Conservation (phyloP, 2,888 invertebrate species). For the Slavum lentiscoides region DNA sequence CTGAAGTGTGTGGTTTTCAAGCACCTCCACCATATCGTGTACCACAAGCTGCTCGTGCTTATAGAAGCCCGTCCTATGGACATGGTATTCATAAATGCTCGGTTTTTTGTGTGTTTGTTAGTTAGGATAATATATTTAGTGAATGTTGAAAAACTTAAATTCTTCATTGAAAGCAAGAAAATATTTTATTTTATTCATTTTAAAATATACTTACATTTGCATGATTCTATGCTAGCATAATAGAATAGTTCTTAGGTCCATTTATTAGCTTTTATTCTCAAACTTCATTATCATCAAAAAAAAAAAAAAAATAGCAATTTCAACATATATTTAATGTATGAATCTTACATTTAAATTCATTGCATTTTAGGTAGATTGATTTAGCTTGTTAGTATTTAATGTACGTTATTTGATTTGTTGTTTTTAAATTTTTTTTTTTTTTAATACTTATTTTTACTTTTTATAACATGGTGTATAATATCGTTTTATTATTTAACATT, state of each 20-base stretch:
- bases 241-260: background rate
- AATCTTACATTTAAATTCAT: background rate
- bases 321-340: background rate
- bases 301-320: background rate
- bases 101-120: slow-evolving; percentile 45
- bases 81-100: slow-evolving; percentile 47
- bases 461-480: background rate
- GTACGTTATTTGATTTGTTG: background rate
- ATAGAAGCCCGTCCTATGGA: slow-evolving; percentile 50
- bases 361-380: slow-evolving; percentile 13
- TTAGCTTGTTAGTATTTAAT: slow-evolving; percentile 7
- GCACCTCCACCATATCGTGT: slow-evolving; percentile 61
- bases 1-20: slow-evolving; percentile 64
- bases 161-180: background rate
- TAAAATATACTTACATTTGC: slow-evolving; percentile 15
- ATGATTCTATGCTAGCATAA: slow-evolving; percentile 22
- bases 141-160: background rate
- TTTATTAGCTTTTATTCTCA: background rate
- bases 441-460: background rate
- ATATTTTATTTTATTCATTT: background rate
- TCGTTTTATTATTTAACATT: background rate
- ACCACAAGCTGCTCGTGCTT: slow-evolving; percentile 55
- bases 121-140: slow-evolving; percentile 24
- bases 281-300: background rate
- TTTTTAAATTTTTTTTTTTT: slow-evolving; percentile 5